phyloP scores from a whole-genome alignment of 2,888 invertebrate genomes.

The Dryocosmus kuriphilus region DNA sequence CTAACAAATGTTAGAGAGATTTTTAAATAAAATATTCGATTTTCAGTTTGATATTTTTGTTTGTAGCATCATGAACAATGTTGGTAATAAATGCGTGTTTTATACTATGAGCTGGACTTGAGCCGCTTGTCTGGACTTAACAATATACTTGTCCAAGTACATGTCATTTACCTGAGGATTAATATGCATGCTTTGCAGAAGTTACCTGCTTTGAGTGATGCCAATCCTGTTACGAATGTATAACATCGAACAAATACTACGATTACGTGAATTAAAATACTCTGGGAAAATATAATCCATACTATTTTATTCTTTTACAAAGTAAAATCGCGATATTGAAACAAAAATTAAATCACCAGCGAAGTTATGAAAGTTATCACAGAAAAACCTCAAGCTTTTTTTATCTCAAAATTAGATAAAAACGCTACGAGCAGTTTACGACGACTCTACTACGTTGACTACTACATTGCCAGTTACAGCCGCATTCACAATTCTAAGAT shows the following conservation, averaged over 20 bases:
- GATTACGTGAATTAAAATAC: neutral
- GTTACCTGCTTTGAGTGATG: constrained; percentile 1
- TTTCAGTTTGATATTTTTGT: neutral
- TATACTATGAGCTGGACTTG: neutral
- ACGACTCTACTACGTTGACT: too few relatives aligned
- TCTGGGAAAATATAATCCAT: neutral
- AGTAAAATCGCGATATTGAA: too few relatives aligned
- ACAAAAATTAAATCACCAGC: too few relatives aligned
- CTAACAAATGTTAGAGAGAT: neutral
- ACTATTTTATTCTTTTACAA: neutral
- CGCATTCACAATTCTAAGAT: too few relatives aligned
- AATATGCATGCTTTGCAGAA: neutral
- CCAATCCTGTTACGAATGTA: neutral
- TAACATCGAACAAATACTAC: neutral
- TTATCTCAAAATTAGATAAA: too few relatives aligned
- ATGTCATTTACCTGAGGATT: constrained; percentile 27
- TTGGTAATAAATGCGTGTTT: neutral
- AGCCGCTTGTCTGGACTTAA: neutral
- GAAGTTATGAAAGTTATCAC: too few relatives aligned
- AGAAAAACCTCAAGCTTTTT: too few relatives aligned
- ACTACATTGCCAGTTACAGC: too few relatives aligned
- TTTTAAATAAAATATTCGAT: neutral
- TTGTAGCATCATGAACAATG: neutral
- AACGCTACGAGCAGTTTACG: too few relatives aligned
- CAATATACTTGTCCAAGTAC: neutral